Conservation (phyloP, 2,888 invertebrate genomes). For the Agrochola litura region DNA sequence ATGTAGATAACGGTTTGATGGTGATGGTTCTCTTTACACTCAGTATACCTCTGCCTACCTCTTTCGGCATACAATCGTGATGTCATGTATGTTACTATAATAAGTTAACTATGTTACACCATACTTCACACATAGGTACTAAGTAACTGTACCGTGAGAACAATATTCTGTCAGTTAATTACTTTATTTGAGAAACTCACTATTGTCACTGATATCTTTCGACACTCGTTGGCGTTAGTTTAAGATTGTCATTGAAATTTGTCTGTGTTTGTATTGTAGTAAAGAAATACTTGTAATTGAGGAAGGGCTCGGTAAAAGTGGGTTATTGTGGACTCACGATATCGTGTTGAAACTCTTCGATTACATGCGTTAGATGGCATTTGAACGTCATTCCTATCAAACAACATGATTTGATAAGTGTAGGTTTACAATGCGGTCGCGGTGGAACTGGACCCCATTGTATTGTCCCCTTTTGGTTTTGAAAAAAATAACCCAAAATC, state of each 20-base stretch:
- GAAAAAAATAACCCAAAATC: too few relatives aligned
- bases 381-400: not conserved
- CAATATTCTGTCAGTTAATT: constrained; percentile 25
- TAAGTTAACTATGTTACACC: constrained; percentile 11
- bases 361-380: not conserved
- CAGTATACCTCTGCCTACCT: not conserved
- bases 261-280: not conserved
- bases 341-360: constrained; percentile 10
- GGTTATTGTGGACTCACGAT: constrained; percentile 2
- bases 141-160: constrained; percentile 47
- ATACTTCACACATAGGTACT: constrained; percentile 30
- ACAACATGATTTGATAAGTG: not conserved
- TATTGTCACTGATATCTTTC: constrained; percentile 50
- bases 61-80: not conserved
- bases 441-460: too few relatives aligned
- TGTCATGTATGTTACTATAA: not conserved
- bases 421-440: not conserved
- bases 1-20: not conserved
- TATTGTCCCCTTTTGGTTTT: too few relatives aligned
- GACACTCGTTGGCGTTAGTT: constrained; percentile 6
- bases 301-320: constrained; percentile 33
- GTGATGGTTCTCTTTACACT: not conserved
- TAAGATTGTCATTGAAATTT: constrained; percentile 46
- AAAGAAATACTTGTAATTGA: not conserved
- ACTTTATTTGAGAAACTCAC: constrained; percentile 46